Base-by-base conservation (phyloP, 1,140 invertebrate species). In the Aphaenogaster ashmeadi region DNA sequence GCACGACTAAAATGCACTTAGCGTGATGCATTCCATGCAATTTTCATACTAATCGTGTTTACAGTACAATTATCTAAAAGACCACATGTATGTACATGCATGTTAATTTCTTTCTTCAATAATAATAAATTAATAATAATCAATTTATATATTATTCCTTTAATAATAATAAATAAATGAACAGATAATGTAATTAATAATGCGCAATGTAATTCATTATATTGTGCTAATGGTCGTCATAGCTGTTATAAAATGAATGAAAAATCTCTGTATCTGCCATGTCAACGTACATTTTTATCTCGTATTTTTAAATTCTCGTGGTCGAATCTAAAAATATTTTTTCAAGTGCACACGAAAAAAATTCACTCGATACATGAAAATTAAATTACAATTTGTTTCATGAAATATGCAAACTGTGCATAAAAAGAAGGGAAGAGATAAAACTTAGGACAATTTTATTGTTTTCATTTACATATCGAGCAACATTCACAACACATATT, bases 401-500 rank as follows among this genome's bases (percentile, higher is more conserved):
- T 74, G 33, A 84, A 58, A 60, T 21, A 50, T 9, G 27, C 13
- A 60, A 74, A 54, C 50, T 56, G 21, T 56, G 15, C 27, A 18
- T 47, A 58, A 72, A 41, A 67, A 38, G n/a, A 52, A 66, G 44
- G 13, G 18, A 58, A 8, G 5, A 69, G 13, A 75, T 18, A 18
- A 60, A 36, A 74, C 11, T 50, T 41, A 7, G 27, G 18, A 58
- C 5, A 66, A n/a, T 80, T 47, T 13, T 47, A 71, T 71, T 58
- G 41, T 67, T 72, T 54, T 38, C 56, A 87, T 83, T 83, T 69
- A 84, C 72, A 79, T 58, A 75, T 56, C 27, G 58, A 78, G 18
- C 80, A 87, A 88, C 86, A 85, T 89, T 90, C 88, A 88, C 86
- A 88, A 69, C 72, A 86, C 90, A 92, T 84, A 80, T 92, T 92